phyloP scores from a whole-genome alignment of 37 sponge, comb jelly and placozoan genomes.

The Geodia barretti region DNA sequence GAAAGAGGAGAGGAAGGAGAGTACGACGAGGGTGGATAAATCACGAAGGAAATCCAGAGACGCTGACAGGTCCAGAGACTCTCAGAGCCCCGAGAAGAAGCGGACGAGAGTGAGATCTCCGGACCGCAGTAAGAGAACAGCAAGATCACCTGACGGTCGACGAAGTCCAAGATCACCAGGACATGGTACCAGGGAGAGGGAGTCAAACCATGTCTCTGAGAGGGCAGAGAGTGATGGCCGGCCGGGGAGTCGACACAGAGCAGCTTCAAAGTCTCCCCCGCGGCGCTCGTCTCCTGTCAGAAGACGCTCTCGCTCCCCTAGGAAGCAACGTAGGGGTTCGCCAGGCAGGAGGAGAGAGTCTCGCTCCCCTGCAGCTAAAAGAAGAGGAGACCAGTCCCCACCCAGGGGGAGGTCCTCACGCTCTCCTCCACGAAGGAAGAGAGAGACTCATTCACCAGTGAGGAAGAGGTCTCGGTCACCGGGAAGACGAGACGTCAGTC shows the following conservation, averaged over 20 bases:
- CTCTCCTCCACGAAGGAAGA: conserved; percentile 11
- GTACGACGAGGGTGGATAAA: background rate
- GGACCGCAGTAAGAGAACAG: background rate
- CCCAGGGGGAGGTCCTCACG: too few species aligned
- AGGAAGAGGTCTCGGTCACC: conserved; percentile 13
- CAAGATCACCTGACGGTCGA: background rate
- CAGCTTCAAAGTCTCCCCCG: background rate
- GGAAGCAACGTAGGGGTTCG: too few species aligned
- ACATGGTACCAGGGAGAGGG: background rate
- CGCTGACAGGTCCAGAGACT: too few species aligned
- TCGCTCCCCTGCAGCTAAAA: too few species aligned
- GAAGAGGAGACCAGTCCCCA: too few species aligned
- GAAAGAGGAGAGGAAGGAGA: background rate
- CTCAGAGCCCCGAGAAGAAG: background rate
- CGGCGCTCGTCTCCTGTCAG: background rate
- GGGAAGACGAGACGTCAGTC: background rate
- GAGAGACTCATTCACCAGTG: conserved; percentile 16
- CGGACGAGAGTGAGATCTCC: background rate
- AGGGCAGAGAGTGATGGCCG: background rate
- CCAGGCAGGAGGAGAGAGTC: too few species aligned
- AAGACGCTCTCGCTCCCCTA: too few species aligned
- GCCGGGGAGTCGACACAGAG: background rate
- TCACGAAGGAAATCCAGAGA: background rate
- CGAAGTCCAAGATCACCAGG: conserved; percentile 21
- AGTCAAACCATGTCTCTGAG: background rate